Evolutionary conservation across 2,113 vertebrate genomes (phyloP).

Genomic region (Bos taurus): DNA sequence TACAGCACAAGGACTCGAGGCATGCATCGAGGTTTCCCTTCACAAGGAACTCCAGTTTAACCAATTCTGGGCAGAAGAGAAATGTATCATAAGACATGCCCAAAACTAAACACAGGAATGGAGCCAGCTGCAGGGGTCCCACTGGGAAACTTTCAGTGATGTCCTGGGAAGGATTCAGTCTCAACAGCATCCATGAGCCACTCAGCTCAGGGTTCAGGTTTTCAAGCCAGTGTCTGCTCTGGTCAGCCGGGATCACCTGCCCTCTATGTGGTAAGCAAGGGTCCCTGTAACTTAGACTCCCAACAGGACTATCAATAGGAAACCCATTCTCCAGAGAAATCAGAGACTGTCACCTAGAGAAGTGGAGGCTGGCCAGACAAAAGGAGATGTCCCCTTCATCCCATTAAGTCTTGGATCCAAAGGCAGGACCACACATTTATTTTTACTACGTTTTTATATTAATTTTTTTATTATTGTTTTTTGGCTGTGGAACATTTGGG

Average conservation of each 20-base stretch:
- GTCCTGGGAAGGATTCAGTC: neutral
- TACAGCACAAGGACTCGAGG: fast-evolving
- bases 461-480: neutral
- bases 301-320: neutral
- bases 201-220: neutral
- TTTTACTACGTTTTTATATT: neutral
- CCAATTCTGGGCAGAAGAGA: neutral
- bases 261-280: neutral
- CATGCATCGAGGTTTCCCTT: neutral
- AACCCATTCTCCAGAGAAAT: neutral
- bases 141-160: neutral
- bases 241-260: neutral
- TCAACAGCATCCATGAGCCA: neutral
- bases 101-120: neutral
- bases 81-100: neutral
- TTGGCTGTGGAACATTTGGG: neutral
- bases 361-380: neutral
- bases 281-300: neutral
- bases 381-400: neutral
- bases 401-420: neutral
- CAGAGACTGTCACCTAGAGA: neutral
- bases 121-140: neutral
- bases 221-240: neutral
- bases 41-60: neutral
- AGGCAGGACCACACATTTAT: neutral